Evolutionary conservation across 2,113 vertebrate genomes (phyloP).

Genomic region (Proteles cristata): DNA sequence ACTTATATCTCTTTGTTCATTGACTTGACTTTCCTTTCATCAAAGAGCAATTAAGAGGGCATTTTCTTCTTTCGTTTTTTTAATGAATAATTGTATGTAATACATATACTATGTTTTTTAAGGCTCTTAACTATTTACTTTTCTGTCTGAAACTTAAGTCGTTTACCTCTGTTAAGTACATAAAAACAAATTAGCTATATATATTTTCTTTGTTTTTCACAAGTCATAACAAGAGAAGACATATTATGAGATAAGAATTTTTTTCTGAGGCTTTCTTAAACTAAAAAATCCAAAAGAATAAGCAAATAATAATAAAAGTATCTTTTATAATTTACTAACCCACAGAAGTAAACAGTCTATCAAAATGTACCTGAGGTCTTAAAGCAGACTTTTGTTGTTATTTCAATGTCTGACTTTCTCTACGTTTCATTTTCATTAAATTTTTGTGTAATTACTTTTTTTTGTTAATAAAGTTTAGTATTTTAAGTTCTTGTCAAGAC

Average conservation of each 20-base stretch:
- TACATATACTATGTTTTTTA: background rate
- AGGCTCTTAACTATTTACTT: background rate
- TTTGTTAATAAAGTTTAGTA: constrained; percentile 18
- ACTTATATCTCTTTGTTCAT: background rate
- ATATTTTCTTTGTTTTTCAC: constrained; percentile 6
- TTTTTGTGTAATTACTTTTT: background rate
- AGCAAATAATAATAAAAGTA: background rate
- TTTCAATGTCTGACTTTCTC: background rate
- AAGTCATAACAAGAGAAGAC: background rate
- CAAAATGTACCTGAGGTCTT: background rate
- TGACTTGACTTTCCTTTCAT: background rate
- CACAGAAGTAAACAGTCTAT: constrained; percentile 1
- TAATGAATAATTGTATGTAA: background rate
- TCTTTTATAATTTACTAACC: background rate
- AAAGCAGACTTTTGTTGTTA: background rate
- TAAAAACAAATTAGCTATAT: constrained; percentile 1
- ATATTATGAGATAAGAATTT: background rate
- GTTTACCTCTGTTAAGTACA: background rate
- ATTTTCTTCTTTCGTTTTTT: background rate
- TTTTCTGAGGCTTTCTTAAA: constrained; percentile 40
- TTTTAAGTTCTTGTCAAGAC: background rate
- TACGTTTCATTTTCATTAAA: constrained; percentile 35
- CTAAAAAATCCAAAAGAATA: background rate
- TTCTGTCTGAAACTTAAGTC: background rate
- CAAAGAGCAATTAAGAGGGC: background rate